Evolutionary conservation across 1,140 invertebrate species (phyloP), one percentile per base, ranked within the genome.

Genomic region (Drosophila orena): DNA sequence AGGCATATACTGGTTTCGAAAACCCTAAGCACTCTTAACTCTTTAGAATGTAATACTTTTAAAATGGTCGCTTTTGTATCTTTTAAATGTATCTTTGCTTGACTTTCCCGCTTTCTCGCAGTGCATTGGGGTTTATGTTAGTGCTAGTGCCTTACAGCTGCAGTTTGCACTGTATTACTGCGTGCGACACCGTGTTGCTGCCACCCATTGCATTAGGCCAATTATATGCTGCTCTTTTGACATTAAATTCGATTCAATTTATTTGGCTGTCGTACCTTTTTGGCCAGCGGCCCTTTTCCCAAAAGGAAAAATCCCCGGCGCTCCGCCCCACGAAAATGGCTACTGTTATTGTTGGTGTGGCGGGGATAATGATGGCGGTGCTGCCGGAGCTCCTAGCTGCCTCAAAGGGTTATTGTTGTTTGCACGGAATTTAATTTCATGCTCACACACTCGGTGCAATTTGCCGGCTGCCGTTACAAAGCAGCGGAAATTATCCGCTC

Each of bases 191-290:
- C 42, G 35, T 22, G 40, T 34, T 27, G n/a, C 64, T 40, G 66
- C 50, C 64, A 70, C 52, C 66, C 77, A 52, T 56, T 70, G 75
- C 65, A 68, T 70, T 71, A 70, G 84, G 84, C 80, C 84, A 89
- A 89, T 89, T 90, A 88, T 90, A 61, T 90, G 85, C 73, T 90
- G 69, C 85, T 80, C 84, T 90, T 89, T 89, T 71, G 85, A 75
- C 84, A 89, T 89, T 89, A 89, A 89, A 89, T 80, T 89, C 85
- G 65, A 84, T 89, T 84, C 69, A 89, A 83, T 86, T 81, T 81
- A 81, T 86, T 86, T 76, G 35, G 64, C 42, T 47, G 70, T 54
- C 43, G 43, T 24, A 34, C 56, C 47, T 77, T 76, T 85, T 76
- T 59, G 59, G 56, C 68, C 71, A 52, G 40, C 60, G 55, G 66